Percentiles rank a stretch among this genome's conserved stretches.
phyloP scores from a whole-genome alignment of 2,797 vertebrate genomes.

The Siniperca undulata region DNA sequence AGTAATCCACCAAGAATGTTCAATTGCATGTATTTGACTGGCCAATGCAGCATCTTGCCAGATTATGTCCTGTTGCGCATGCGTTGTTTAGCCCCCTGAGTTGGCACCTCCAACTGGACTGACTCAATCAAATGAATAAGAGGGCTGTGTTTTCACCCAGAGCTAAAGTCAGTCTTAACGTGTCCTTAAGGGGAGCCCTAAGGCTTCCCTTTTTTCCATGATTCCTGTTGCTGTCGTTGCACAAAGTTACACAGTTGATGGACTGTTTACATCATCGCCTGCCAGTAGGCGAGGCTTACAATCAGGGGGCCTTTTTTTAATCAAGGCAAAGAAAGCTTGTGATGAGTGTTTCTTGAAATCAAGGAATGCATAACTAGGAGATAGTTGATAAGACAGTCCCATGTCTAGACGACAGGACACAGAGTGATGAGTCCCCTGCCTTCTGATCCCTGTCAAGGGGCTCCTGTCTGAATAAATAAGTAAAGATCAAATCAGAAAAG shows the following conservation, averaged over 20 bases:
- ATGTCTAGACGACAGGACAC: background rate
- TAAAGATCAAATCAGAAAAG: background rate
- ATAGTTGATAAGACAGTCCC: background rate
- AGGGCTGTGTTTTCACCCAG: background rate
- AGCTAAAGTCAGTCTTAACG: background rate
- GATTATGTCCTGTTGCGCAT: background rate
- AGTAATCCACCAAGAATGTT: background rate
- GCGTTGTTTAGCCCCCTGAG: background rate
- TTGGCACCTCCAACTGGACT: background rate
- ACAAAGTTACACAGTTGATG: background rate
- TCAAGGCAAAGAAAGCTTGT: background rate
- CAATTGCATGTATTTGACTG: background rate
- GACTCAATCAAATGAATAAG: background rate
- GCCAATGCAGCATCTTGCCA: background rate
- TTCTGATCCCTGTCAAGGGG: background rate
- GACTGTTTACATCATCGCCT: constrained; percentile 2
- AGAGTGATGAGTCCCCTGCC: background rate
- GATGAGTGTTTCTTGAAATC: background rate
- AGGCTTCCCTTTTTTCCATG: background rate
- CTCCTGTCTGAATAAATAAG: constrained; percentile 33
- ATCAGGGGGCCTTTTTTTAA: background rate
- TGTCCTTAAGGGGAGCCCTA: background rate
- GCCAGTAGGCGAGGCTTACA: background rate
- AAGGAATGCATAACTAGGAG: background rate
- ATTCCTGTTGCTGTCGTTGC: background rate